Evolutionary conservation across 2,113 vertebrate species (phyloP).

Genomic region (Phrynosoma platyrhinos): DNA sequence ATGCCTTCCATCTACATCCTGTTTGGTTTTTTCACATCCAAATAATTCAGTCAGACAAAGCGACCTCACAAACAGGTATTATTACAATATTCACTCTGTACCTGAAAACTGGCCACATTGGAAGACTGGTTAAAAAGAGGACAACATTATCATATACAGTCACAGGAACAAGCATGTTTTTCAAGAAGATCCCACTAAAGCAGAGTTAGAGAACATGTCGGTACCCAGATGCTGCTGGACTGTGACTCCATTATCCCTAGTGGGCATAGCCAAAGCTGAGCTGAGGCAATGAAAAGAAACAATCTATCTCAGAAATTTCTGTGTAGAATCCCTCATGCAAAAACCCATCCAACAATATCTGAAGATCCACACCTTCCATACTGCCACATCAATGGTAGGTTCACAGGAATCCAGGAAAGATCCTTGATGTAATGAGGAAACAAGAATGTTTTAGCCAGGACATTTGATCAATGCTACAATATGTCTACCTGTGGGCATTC

Average conservation of each 20-base stretch:
- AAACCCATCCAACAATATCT: neutral
- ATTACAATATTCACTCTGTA: neutral
- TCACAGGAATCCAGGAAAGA: neutral
- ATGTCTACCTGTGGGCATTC: neutral
- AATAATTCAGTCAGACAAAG: neutral
- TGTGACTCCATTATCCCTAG: too few species aligned
- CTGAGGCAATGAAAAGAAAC: too few species aligned
- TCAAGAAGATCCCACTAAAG: neutral
- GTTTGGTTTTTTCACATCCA: neutral
- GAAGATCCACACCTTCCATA: neutral
- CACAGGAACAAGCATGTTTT: neutral
- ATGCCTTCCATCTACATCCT: neutral
- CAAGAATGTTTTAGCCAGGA: neutral
- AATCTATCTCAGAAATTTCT: too few species aligned
- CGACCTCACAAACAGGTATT: neutral
- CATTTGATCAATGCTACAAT: neutral
- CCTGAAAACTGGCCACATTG: neutral
- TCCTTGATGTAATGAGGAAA: neutral
- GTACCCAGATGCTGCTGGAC: too few species aligned
- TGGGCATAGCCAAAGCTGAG: too few species aligned
- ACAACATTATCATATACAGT: neutral
- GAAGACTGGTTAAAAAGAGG: neutral
- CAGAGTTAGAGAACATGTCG: too few species aligned
- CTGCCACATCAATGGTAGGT: too few species aligned
- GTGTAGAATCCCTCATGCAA: too few species aligned